Evolutionary conservation across 2,888 invertebrate species (phyloP), one percentile per base, ranked within the genome.

Genomic region (Machimus rusticus): DNA sequence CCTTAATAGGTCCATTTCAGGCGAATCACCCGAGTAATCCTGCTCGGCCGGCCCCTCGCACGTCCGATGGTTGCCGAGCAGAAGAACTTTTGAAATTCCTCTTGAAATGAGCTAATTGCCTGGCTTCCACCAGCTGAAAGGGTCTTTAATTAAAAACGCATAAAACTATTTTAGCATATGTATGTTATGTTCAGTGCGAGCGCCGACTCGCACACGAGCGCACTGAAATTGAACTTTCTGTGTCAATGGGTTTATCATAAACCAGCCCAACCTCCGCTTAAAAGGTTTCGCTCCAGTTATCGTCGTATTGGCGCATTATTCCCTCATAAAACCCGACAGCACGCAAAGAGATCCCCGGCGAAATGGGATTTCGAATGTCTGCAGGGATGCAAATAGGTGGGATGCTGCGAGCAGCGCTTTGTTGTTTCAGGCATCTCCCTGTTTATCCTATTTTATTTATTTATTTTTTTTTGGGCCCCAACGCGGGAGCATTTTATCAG

Each of bases 211-310:
- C 66, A 12, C 28, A 1, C 28, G 28, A 66, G 19, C 23, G 66
- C 23, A 66, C 3, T 66, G 78, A 43, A 78, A 78, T 78, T 78
- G 78, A 78, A 78, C 78, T 78, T 78, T 78, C 78, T 78, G 78
- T 78, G 78, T 78, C 78, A 78, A 78, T 78, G 43, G 78, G 78
- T 39, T 78, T 78, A 78, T 78, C 78, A 78, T 78, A 78, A 78
- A 78, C 23, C 78, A 66, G 19, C 23, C 66, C 23, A 66, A 28
- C 66, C 66, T 19, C 78, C 78, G 78, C 28, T 43, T 78, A 78
- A 78, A 77, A 78, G 78, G 19, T 37, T 78, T 39, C 43, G 78
- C 78, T 43, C 78, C 43, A 78, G 78, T 78, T 78, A 78, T 43
- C 78, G 39, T 43, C 78, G 39, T 39, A 78, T 78, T 78, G 78